Base-by-base conservation (phyloP, 2,888 invertebrate genomes). In the Orchesella flavescens region DNA sequence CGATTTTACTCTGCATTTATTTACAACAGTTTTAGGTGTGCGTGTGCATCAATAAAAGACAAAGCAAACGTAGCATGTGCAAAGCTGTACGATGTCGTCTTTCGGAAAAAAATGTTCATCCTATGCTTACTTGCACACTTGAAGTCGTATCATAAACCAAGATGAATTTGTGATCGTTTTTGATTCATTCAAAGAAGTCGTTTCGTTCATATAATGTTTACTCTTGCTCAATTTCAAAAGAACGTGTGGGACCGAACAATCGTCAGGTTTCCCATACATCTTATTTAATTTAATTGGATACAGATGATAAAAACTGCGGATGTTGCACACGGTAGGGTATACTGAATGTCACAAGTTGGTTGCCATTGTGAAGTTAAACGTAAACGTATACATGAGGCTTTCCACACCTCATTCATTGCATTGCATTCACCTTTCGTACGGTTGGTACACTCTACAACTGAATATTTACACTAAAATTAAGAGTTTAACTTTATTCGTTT, bases 251-350 rank as follows among this genome's bases (percentile, higher is more conserved):
- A 75, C 65, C 49, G 46, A 49, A 17, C 49, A 63, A 44, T 63
- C 63, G 46, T 75, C 63, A 75, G 74, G 74, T 75, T 75, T 75
- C 74, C 53, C 74, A 75, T 65, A 63, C 49, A 63, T 75, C 46
- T 46, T 21, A 63, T 75, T 75, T 17, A 3, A 17, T 68, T 46
- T 68, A n/a, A 13, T 46, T 68, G 3, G 49, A 49, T 49, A n/a
- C 49, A 49, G 9, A 49, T 49, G 12, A 49, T n/a, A 49, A 12
- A 12, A 49, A 12, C 3, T 49, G 49, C 12, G 12, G 49, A 49
- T 12, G 5, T 12, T 49, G n/a, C 12, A 49, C 49, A n/a, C n/a
- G n/a, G n/a, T n/a, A n/a, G n/a, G n/a, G n/a, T n/a, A n/a, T n/a
- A n/a, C n/a, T n/a, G n/a, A n/a, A n/a, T n/a, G n/a, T n/a, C n/a